Evolutionary conservation across 2,888 invertebrate species (phyloP).

Genomic region (Clitarchus hookeri): DNA sequence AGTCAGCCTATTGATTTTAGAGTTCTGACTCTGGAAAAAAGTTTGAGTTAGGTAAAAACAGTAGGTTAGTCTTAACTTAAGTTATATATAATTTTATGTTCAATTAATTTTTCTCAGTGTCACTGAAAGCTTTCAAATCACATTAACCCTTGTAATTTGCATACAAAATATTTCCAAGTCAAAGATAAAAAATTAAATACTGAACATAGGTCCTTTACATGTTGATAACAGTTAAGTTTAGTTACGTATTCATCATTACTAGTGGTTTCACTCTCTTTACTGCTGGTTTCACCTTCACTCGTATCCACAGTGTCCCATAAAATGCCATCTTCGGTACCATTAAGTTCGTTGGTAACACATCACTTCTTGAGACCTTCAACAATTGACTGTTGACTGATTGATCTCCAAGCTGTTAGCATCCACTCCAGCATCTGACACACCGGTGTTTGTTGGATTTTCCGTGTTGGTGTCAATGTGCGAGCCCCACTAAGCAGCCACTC

Average conservation of each 20-base stretch:
- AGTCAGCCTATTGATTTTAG: no score
- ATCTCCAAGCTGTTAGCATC: conserved; percentile 34
- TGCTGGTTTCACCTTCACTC: no score
- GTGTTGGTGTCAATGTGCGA: conserved; percentile 28
- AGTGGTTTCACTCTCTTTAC: not conserved
- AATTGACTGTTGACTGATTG: not conserved
- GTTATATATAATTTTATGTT: no score
- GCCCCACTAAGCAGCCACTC: conserved; percentile 35
- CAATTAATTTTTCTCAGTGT: no score
- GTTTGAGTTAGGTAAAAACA: no score
- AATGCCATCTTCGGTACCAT: not conserved
- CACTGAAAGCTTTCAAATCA: not conserved
- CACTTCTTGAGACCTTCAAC: not conserved
- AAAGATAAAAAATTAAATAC: not conserved
- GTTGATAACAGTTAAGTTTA: not conserved
- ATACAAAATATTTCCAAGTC: not conserved
- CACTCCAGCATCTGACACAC: conserved; percentile 25
- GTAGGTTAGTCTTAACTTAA: no score
- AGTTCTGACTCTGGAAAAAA: no score
- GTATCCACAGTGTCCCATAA: not conserved
- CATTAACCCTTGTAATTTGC: not conserved
- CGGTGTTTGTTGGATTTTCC: conserved; percentile 33
- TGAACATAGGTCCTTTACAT: not conserved
- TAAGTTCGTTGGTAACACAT: not conserved
- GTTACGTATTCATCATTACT: not conserved